Base-by-base conservation (phyloP, 2,797 vertebrate genomes). In the Onychomys leucogaster region DNA sequence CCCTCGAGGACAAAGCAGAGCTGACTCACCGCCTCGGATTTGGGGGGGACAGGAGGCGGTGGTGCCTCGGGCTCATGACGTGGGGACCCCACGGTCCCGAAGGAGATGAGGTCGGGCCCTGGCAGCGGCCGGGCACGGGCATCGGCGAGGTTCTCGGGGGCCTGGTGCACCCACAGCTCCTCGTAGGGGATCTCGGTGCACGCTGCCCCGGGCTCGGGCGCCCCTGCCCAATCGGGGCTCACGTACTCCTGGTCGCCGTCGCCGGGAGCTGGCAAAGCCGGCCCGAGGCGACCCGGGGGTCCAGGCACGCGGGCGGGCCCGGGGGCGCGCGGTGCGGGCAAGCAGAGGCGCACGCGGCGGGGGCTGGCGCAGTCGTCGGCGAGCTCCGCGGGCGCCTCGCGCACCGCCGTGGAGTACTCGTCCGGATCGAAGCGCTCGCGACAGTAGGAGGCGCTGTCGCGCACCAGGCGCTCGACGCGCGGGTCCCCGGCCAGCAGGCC, bases 21-120 rank as follows among this genome's bases (percentile, higher is more conserved):
- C 43, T n/a, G 93, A 99, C 99, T 99, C 98, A 99, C 99, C 98
- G 99, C 99, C 98, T 99, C 99, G 4, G 99, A 99, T 98, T 99
- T 99, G 96, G 99, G 99, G 29, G 99, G 99, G 73, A 99, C 99
- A 0, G 99, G 99, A 6, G 99, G 99, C 5, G 98, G 97, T 0
- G 99, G 99, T 4, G 98, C 98, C 69, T 99, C 99, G 21, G 98
- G 98, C 81, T 99, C 99, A 0, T 98, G 98, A 87, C 98, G 97
- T 1, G 98, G 80, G 34, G 99, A 98, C 14, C 98, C 99, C 17
- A 61, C 2, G 76, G 98, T 98, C 96, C 94, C 96, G 1, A 99
- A 99, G 81, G 99, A 99, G 97, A 99, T 99, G 75, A 99, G 99
- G 98, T 99, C 99, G 2, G 98, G 99, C 59, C 98, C 98, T 10